Evolutionary conservation across 2,113 vertebrate species (phyloP).

Genomic region (Arothron firmamentum): DNA sequence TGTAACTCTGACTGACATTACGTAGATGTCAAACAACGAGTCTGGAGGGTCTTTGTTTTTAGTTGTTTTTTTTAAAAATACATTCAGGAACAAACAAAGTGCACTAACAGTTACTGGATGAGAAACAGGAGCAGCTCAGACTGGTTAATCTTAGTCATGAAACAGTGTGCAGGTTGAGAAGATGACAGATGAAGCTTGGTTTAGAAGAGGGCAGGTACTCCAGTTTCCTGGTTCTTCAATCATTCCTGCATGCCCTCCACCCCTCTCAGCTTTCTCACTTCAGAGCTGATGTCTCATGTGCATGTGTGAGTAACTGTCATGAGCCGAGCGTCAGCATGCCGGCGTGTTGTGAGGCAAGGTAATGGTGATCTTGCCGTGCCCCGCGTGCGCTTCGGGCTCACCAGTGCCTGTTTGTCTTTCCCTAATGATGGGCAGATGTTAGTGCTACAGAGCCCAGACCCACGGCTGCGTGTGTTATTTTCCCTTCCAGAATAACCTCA

Average conservation of each 20-base stretch:
- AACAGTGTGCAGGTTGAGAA: neutral
- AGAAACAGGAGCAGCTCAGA: too few species aligned
- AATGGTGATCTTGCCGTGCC: constrained; percentile 48
- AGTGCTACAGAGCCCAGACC: constrained; percentile 37
- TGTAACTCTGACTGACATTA: constrained; percentile 60
- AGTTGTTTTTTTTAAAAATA: neutral
- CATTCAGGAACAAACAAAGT: neutral
- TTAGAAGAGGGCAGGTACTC: too few species aligned
- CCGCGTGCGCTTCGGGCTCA: constrained; percentile 30
- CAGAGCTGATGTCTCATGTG: neutral
- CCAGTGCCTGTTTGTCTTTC: constrained; percentile 30
- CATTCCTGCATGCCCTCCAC: neutral
- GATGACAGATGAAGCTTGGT: neutral
- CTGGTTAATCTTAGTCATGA: too few species aligned
- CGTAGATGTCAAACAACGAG: constrained; percentile 16
- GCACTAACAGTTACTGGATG: too few species aligned
- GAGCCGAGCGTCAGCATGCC: neutral
- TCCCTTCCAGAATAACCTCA: constrained; percentile 1
- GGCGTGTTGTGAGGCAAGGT: constrained; percentile 47
- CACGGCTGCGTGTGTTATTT: constrained; percentile 15
- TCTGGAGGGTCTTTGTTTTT: neutral
- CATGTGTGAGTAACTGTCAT: neutral
- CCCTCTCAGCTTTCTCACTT: neutral
- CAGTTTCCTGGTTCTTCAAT: too few species aligned
- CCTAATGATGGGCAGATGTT: constrained; percentile 61